Base-by-base conservation (phyloP, 2,113 vertebrate species). In the Prionailurus viverrinus region DNA sequence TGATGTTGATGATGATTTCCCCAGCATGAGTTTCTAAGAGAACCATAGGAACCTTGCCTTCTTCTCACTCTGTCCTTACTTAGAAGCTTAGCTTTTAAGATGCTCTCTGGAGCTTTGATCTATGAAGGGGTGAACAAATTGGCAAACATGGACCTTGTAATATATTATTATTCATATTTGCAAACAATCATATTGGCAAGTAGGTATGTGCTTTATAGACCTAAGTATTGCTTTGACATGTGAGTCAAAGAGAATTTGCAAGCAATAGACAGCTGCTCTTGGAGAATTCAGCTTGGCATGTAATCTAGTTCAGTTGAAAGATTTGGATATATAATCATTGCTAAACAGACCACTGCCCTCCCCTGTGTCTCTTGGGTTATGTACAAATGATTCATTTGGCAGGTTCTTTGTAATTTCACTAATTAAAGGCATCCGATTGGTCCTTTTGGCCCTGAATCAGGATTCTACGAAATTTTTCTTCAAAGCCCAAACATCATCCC, bases 311-410 rank as follows among this genome's bases (percentile, higher is more conserved):
- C 68, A 81, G 1, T 31, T 36, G 58, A 96, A 96, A 97, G 73
- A 61, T 66, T 12, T 95, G 73, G 45, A 76, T 41, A 85, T 10
- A 71, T 31, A 71, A 55, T 66, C n/a, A 61, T 8, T 82, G 55
- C 55, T 55, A 93, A 96, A 92, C 4, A 80, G 73, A 84, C 33
- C 31, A 41, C 27, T 25, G 53, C n/a, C 94, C 16, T 92, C 53
- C 74, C 91, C 53, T 80, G 51, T 61, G 48, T 95, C 69, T 95
- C 71, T 92, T 73, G 80, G 58, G 41, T 85, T 33, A 68, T 31
- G 11, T 29, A 61, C 23, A 84, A 71, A 90, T 79, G 19, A 95
- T 89, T 97, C 86, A 39, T 69, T 96, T 96, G 91, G 82, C 55
- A 91, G 31, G 1, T 79, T 92, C 86, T 93, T 92, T 69, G 13